Evolutionary conservation across 2,888 invertebrate species (phyloP).

Genomic region (Onchidella celtica): DNA sequence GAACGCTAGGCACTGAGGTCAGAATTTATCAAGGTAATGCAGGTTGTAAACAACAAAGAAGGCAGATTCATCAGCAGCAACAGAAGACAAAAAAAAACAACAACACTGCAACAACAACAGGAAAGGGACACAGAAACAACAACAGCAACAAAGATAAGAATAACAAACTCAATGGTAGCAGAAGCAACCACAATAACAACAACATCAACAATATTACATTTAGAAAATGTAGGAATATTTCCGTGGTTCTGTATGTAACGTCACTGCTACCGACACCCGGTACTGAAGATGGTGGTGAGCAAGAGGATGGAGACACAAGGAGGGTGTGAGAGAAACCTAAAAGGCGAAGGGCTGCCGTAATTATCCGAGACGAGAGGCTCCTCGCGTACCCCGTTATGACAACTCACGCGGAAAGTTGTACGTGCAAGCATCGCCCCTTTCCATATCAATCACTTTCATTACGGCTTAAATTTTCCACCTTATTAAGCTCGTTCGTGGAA

Average conservation of each 20-base stretch:
- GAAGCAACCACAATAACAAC: not conserved
- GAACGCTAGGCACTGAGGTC: too few relatives aligned
- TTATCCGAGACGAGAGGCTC: slow-evolving; percentile 44
- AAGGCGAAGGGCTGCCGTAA: slow-evolving; percentile 46
- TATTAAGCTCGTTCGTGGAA: slow-evolving; percentile 58
- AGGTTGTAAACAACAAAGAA: too few relatives aligned
- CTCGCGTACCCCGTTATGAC: slow-evolving; percentile 47
- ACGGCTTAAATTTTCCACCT: slow-evolving; percentile 57
- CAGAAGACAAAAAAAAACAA: too few relatives aligned
- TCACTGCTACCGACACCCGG: too few relatives aligned
- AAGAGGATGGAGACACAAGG: not conserved
- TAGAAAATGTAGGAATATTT: too few relatives aligned
- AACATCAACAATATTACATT: too few relatives aligned
- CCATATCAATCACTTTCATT: slow-evolving; percentile 63
- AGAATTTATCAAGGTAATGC: too few relatives aligned
- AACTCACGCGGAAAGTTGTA: slow-evolving; percentile 52
- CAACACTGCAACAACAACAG: too few relatives aligned
- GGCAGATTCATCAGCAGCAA: too few relatives aligned
- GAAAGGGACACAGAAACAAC: not conserved
- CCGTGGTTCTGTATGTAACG: too few relatives aligned
- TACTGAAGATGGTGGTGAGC: too few relatives aligned
- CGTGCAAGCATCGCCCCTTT: slow-evolving; percentile 54
- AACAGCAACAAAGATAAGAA: not conserved
- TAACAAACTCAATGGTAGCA: not conserved
- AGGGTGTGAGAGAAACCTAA: slow-evolving; percentile 43